A percentile compares a stretch with the other conserved stretches of the same genome.
Conservation (phyloP, 2,797 vertebrate genomes). For the Sternotherus odoratus region DNA sequence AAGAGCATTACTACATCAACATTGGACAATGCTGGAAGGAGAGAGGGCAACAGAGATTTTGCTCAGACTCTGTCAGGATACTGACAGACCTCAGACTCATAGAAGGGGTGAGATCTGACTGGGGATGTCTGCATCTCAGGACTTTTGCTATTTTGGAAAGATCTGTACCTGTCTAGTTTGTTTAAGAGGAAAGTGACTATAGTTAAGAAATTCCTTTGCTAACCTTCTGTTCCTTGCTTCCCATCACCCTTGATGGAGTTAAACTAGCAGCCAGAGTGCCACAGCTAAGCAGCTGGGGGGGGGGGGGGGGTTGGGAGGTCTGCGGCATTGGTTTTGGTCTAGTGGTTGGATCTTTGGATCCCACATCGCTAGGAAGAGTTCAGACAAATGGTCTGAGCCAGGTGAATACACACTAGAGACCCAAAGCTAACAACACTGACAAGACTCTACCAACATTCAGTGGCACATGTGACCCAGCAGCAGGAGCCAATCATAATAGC, state of each 20-base stretch:
- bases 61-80: background rate
- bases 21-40: background rate
- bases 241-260: background rate
- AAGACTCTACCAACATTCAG: background rate
- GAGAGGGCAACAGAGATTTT: background rate
- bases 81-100: background rate
- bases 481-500: background rate
- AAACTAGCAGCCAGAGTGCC: background rate
- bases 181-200: background rate
- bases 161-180: background rate
- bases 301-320: background rate
- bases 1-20: background rate
- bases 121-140: background rate
- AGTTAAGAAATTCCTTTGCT: background rate
- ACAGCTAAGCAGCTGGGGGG: background rate
- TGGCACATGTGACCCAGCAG: slow-evolving; percentile 24
- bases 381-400: background rate
- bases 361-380: background rate
- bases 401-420: background rate
- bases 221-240: background rate
- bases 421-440: background rate
- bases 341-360: background rate
- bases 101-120: background rate
- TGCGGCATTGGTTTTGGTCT: background rate
- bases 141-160: background rate